Evolutionary conservation across 2,888 invertebrate species (phyloP), one percentile per base, ranked within the genome.

Genomic region (Mythimna vitellina): DNA sequence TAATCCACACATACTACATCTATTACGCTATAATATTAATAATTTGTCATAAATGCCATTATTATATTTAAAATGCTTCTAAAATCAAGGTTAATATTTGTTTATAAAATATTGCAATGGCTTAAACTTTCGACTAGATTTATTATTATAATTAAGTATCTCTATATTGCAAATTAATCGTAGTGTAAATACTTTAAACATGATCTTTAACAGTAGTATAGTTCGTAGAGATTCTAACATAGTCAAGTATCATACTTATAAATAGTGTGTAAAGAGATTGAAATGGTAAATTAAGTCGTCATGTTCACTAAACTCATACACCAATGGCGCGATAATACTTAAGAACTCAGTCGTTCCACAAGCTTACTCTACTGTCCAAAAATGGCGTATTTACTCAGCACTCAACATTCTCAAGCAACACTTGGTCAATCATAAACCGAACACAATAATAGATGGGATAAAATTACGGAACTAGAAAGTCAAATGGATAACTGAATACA

Each of bases 91-190:
- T 86, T 88, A 88, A 86, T 87, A 88, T 87, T 88, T 85, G 85
- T 90, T 91, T 90, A 90, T 91, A 91, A 89, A 89, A 92, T 95
- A 95, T 95, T 96, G 95, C 95, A 95, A 96, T 96, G 96, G 96
- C 96, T 94, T 93, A 93, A 93, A 93, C 92, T 94, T 95, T 90
- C 95, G 96, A 96, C 96, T 96, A 96, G 96, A 96, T 93, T 93
- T 92, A 92, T 93, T 94, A 94, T 92, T 89, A 93, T 93, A 92
- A 93, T 88, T 89, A 94, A 92, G 92, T 94, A 92, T 86, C 87
- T 90, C 90, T 93, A 93, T 94, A 92, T 92, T 93, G 93, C 92
- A 92, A 90, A 80, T 78, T 78, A 78, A 81, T 78, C 82, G 73
- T 76, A 84, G 65, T 76, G 76, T 81, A 83, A 75, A 82, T 81